Evolutionary conservation across 2,888 invertebrate species (phyloP).

Genomic region (Tiphia femorata): DNA sequence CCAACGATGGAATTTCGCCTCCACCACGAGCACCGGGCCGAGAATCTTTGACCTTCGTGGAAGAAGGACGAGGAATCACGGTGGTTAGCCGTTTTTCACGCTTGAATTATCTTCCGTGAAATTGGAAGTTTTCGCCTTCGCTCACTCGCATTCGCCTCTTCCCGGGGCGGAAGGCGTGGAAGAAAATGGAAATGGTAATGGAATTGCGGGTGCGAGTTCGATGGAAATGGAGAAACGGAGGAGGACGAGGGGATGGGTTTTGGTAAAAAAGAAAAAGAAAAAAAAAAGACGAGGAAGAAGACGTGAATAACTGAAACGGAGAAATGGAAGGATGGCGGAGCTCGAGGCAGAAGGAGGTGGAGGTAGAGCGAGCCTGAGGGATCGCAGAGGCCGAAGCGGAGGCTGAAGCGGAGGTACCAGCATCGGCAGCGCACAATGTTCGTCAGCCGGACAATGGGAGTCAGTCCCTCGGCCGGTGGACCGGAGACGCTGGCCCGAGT

Average conservation of each 20-base stretch:
- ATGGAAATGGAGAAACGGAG: background rate
- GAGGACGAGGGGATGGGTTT: background rate
- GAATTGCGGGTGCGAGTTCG: background rate
- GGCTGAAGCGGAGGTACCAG: slow-evolving; percentile 26
- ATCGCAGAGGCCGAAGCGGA: background rate
- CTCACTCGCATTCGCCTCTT: background rate
- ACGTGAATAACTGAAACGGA: background rate
- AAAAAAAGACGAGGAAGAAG: background rate
- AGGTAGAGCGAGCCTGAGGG: background rate
- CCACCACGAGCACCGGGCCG: slow-evolving; percentile 1
- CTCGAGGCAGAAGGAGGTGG: background rate
- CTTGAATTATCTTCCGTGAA: slow-evolving; percentile 24
- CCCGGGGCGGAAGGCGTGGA: too few species aligned
- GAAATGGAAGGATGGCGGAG: background rate
- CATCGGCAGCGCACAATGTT: slow-evolving; percentile 52
- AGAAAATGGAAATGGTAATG: too few species aligned
- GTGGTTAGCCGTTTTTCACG: background rate
- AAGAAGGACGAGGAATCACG: slow-evolving; percentile 39
- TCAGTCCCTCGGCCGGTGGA: slow-evolving; percentile 43
- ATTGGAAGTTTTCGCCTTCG: slow-evolving; percentile 12
- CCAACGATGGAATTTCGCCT: slow-evolving; percentile 20
- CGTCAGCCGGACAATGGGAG: slow-evolving; percentile 51
- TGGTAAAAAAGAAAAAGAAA: background rate
- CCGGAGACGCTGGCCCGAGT: slow-evolving; percentile 33
- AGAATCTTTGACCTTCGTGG: slow-evolving; percentile 5